phyloP scores from a whole-genome alignment of 2,113 vertebrate genomes.

The Ovibos moschatus region DNA sequence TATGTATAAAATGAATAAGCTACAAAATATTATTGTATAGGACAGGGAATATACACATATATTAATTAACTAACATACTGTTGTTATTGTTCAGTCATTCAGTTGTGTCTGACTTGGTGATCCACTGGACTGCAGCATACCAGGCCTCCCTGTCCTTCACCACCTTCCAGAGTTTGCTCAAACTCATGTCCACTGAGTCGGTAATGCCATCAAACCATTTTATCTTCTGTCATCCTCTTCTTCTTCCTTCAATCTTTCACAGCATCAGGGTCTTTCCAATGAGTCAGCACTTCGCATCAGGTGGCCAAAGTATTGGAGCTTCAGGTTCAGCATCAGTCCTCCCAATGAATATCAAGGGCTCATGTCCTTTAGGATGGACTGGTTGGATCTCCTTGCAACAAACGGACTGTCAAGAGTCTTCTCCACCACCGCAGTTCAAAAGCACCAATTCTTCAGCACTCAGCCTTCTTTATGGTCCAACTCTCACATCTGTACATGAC shows the following conservation, averaged over 20 bases:
- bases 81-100: background rate
- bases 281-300: background rate
- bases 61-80: too few relatives aligned
- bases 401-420: background rate
- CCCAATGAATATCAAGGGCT: background rate
- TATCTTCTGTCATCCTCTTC: background rate
- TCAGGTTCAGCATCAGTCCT: background rate
- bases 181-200: background rate
- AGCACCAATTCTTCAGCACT: background rate
- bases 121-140: background rate
- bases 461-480: background rate
- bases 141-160: background rate
- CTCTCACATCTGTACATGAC: background rate
- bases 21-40: too few relatives aligned
- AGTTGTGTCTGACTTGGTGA: rapidly evolving
- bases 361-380: background rate
- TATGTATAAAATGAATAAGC: too few relatives aligned
- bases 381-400: background rate
- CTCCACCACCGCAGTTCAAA: background rate
- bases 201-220: background rate
- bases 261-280: background rate
- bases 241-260: background rate
- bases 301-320: background rate
- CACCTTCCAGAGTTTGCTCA: background rate
- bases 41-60: too few relatives aligned